Percentiles rank a stretch among this genome's conserved stretches.
phyloP scores from a whole-genome alignment of 2,113 vertebrate genomes.

The Alouatta palliata region DNA sequence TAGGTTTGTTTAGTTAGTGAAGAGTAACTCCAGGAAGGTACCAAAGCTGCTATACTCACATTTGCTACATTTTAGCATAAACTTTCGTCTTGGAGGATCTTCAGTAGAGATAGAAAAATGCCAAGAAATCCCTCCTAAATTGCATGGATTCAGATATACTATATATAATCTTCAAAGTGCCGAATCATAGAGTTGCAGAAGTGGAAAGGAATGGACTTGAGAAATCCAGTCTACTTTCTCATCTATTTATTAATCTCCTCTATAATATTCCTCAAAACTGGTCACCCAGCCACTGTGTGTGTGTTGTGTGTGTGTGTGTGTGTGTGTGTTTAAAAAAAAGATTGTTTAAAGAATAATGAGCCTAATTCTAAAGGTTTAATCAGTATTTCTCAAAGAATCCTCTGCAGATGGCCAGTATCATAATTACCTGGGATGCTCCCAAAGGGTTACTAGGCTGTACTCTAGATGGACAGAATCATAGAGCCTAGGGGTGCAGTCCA shows the following conservation, averaged over 20 bases:
- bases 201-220: background rate
- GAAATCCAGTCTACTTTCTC: background rate
- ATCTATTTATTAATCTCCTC: background rate
- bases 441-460: background rate
- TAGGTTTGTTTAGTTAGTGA: conserved; percentile 20
- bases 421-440: background rate
- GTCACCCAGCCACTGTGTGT: background rate
- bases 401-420: background rate
- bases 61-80: background rate
- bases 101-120: background rate
- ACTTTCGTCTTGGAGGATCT: background rate
- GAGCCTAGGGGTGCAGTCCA: background rate
- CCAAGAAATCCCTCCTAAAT: background rate
- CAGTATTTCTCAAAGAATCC: background rate
- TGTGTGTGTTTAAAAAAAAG: background rate
- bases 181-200: background rate
- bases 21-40: background rate
- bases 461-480: background rate
- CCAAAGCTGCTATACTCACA: background rate
- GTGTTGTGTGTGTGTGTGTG: too few relatives aligned
- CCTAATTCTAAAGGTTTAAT: background rate
- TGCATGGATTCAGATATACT: background rate
- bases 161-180: background rate
- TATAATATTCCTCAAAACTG: background rate
- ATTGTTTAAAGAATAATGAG: background rate